These are phyloP conservation scores for Equus przewalskii DNA, from an alignment of 2,113 vertebrate genomes.

Conservation along the genomic window DNA sequence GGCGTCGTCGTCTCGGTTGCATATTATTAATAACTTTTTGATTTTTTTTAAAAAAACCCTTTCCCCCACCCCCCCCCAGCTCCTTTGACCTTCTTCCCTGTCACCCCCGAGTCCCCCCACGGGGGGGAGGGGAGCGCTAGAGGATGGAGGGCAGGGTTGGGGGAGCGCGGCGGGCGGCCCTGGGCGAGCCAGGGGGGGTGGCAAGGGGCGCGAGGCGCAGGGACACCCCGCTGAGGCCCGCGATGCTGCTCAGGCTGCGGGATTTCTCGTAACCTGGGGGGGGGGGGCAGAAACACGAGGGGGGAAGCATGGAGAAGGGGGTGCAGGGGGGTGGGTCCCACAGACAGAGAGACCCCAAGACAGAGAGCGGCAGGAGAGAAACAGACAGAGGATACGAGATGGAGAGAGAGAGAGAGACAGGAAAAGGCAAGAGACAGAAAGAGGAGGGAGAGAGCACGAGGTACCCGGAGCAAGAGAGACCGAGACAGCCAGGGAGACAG, in stretches of 20 bases:
- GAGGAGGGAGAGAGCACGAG: background rate
- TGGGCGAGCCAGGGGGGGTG: constrained; percentile 92
- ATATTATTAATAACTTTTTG: constrained; percentile 82
- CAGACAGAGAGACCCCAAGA: constrained; percentile 30
- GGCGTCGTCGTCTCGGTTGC: constrained; percentile 80
- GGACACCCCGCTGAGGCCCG: constrained; percentile 93
- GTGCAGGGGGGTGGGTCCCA: background rate
- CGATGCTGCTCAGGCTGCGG: constrained; percentile 95
- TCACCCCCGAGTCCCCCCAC: constrained; percentile 81
- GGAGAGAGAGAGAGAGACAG: background rate
- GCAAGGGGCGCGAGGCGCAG: constrained; percentile 93
- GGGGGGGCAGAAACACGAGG: constrained; percentile 60
- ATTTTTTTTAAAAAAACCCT: constrained; percentile 70
- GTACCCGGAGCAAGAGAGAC: too few species aligned
- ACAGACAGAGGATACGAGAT: background rate
- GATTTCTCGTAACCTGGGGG: constrained; percentile 94
- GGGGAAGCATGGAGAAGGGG: background rate
- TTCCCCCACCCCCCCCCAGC: constrained; percentile 64
- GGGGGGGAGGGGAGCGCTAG: constrained; percentile 86
- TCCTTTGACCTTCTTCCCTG: constrained; percentile 74
- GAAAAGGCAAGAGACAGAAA: background rate
- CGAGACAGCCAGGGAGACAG: background rate
- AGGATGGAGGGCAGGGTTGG: constrained; percentile 96
- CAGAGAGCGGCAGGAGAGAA: background rate
- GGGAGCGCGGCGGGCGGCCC: constrained; percentile 91